Base-by-base conservation (phyloP, 2,888 invertebrate species). In the Branchipolynoe longqiensis region DNA sequence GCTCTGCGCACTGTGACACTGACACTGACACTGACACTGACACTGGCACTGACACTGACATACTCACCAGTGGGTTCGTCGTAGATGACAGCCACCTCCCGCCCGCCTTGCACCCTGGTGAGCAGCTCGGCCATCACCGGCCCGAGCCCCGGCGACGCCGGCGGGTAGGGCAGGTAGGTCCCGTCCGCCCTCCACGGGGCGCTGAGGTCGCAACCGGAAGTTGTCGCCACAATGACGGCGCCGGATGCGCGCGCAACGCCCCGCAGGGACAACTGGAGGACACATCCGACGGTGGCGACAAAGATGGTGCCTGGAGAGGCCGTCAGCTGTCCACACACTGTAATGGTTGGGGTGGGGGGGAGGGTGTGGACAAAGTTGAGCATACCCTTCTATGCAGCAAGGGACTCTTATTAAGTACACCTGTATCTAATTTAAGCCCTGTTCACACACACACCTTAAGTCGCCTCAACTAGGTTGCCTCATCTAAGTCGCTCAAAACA, bases 11-110 rank as follows among this genome's bases (percentile, higher is more conserved):
- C n/a, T n/a, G n/a, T n/a, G n/a, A n/a, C n/a, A n/a, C n/a, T n/a
- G n/a, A n/a, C n/a, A n/a, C n/a, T n/a, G n/a, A n/a, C n/a, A n/a
- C n/a, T n/a, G n/a, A n/a, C n/a, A n/a, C n/a, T n/a, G n/a, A n/a
- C n/a, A n/a, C n/a, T n/a, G n/a, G n/a, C n/a, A n/a, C n/a, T n/a
- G n/a, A n/a, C n/a, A n/a, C n/a, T n/a, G n/a, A n/a, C n/a, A 22
- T 18, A 48, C 48, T 41, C 28, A 78, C 78, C 78, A 18, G 78
- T 31, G 31, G n/a, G 25, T 28, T 54, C 54, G 28, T 78, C 78
- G 31, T 78, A 78, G 28, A 78, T 48, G 14, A 78, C n/a, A 22
- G 78, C 78, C 31, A 78, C 54, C 28, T 78, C 78, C 54, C 48
- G 8, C 78, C 41, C 41, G 78, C 48, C 54, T 0, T 4, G 25